Conservation (phyloP, 2,888 invertebrate species). For the Ischnus inquisitorius region DNA sequence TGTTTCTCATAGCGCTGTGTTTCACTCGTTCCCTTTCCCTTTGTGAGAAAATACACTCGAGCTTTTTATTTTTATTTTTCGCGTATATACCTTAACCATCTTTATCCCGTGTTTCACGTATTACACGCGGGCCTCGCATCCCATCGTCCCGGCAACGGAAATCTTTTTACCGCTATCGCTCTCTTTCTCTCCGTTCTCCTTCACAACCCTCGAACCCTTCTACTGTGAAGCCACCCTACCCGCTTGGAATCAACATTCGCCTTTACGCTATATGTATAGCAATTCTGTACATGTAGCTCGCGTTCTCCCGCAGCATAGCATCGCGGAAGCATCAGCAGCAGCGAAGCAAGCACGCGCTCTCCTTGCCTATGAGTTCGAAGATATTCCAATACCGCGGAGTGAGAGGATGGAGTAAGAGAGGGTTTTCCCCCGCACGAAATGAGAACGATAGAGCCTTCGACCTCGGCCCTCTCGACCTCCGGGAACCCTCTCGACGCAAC, state of each 20-base stretch:
- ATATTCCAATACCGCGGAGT: conserved; percentile 62
- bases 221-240: conserved; percentile 25
- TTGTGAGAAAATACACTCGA: conserved; percentile 41
- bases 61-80: conserved; percentile 11
- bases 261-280: conserved; percentile 6
- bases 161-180: conserved; percentile 41
- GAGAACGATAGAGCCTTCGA: conserved; percentile 42
- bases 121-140: conserved; percentile 10
- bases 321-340: conserved; percentile 32
- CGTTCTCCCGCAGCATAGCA: conserved; percentile 40
- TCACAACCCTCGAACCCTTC: conserved; percentile 41
- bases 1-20: neutral
- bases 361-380: conserved; percentile 60
- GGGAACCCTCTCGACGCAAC: conserved; percentile 64
- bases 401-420: conserved; percentile 24
- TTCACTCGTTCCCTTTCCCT: conserved; percentile 12
- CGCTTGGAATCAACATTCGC: conserved; percentile 41
- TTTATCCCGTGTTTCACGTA: conserved; percentile 7
- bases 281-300: conserved; percentile 47
- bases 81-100: neutral
- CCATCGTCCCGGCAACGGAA: conserved; percentile 12
- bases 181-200: conserved; percentile 29
- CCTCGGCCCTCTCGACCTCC: conserved; percentile 64
- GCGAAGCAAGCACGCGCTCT: conserved; percentile 38
- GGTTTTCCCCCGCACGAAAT: conserved; percentile 27